phyloP scores from a whole-genome alignment of 2,888 invertebrate genomes.

The Epistrophella euchroma region DNA sequence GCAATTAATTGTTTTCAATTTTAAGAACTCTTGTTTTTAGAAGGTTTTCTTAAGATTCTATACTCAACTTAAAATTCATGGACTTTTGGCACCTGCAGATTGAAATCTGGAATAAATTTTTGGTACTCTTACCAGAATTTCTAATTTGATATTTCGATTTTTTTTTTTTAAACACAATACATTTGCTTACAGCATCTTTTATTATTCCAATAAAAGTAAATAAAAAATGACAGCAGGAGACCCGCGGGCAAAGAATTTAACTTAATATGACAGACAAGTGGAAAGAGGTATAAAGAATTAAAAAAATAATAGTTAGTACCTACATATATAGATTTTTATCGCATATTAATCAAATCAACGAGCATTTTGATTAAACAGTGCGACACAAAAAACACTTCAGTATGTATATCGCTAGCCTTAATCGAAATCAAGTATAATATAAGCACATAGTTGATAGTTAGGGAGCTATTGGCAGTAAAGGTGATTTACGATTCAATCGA shows the following conservation, averaged over 20 bases:
- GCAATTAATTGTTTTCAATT: no score
- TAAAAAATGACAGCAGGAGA: slow-evolving; percentile 13
- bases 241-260: slow-evolving; percentile 14
- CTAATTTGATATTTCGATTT: no score
- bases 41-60: no score
- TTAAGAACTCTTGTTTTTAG: no score
- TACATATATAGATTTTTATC: slow-evolving; percentile 40
- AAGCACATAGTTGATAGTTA: neutral
- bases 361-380: slow-evolving; percentile 68
- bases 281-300: neutral
- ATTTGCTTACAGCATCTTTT: neutral
- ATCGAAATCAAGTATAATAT: neutral
- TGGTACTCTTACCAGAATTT: no score
- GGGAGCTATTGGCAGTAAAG: neutral
- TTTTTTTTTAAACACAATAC: no score
- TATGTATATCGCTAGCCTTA: slow-evolving; percentile 5
- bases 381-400: slow-evolving; percentile 61
- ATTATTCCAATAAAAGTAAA: neutral
- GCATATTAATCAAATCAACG: slow-evolving; percentile 69
- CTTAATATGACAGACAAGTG: slow-evolving; percentile 41
- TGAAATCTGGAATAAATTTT: no score
- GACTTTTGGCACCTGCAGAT: no score
- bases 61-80: no score
- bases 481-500: neutral
- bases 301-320: neutral